Evolutionary conservation across 2,888 invertebrate species (phyloP).

Genomic region (Strigamia transsilvanica): DNA sequence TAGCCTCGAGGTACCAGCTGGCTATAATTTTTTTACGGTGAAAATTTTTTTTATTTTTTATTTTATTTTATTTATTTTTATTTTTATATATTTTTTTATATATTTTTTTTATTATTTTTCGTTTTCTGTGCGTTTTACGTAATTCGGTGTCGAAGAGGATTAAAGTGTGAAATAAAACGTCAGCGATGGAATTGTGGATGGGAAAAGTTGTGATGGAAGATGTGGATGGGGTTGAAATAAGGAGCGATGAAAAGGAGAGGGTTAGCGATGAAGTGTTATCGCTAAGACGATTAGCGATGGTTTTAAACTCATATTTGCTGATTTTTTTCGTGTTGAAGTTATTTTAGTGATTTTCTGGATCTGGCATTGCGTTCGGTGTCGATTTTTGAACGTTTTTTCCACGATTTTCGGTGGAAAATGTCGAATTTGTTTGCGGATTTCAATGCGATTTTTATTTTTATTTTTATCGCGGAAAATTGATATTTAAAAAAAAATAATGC

Average conservation of each 20-base stretch:
- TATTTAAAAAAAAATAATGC: too few relatives aligned
- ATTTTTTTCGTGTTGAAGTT: neutral
- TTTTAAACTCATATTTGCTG: neutral
- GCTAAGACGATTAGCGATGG: neutral
- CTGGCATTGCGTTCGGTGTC: neutral
- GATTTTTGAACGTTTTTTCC: neutral
- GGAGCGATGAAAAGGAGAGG: neutral
- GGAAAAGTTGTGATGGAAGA: neutral
- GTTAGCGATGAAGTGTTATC: neutral
- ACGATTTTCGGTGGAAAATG: too few relatives aligned
- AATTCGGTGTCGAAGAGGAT: neutral
- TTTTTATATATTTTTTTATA: neutral
- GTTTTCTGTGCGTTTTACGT: neutral
- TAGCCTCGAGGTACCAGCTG: conserved; percentile 49
- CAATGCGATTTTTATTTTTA: too few relatives aligned
- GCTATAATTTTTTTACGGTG: conserved; percentile 16
- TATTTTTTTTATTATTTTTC: neutral
- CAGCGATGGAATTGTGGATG: neutral
- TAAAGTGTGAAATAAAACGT: neutral
- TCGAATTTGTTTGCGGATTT: too few relatives aligned
- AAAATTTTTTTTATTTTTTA: neutral
- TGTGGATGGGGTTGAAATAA: neutral
- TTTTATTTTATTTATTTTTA: neutral
- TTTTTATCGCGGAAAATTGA: too few relatives aligned
- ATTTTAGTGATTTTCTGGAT: neutral